Base-by-base conservation (phyloP, 2,113 vertebrate genomes). In the Chloroceryle aenea region DNA sequence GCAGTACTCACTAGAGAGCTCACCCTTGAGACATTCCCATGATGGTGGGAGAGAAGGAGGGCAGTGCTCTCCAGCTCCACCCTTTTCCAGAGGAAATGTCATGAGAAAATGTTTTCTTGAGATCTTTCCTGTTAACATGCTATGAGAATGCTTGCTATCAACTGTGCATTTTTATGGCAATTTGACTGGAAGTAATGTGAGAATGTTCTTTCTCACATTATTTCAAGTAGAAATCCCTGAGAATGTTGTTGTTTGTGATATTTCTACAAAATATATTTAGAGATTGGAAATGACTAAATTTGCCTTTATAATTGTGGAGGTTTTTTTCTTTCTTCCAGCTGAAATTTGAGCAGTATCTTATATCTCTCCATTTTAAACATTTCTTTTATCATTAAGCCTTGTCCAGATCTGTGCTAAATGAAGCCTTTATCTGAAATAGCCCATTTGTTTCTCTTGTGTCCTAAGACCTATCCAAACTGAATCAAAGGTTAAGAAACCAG, bases 71-170 rank as follows among this genome's bases (percentile, higher is more conserved):
- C n/a, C 89, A 76, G 74, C 93, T 95, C 97, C 96, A 95, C 96
- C 96, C 95, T 92, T 74, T 97, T 97, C 67, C 82, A 97, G 87
- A 96, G 87, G 95, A 97, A 97, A 97, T 97, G 97, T 97, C 97
- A 93, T 97, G 97, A 97, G 97, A 97, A 97, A 97, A 97, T 96
- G 83, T 82, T 96, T 96, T 94, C 94, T 95, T 85, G 95, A 95
- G 87, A 77, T 95, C 94, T 97, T 95, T 95, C 73, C 89, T 94
- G 84, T 73, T 96, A 97, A 93, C 61, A 93, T 95, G 47, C 92
- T 97, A 73, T 97, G 97, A 93, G 96, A 97, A 95, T 92, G 66
- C 93, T 94, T 93, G 95, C 77, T 90, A 95, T 96, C 74, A 85
- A 66, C 87, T 97, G 53, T 89, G 87, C 80, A 77, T 96, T 97